Conservation (phyloP, 1,140 invertebrate species). For the Drosophila lacteicornis region DNA sequence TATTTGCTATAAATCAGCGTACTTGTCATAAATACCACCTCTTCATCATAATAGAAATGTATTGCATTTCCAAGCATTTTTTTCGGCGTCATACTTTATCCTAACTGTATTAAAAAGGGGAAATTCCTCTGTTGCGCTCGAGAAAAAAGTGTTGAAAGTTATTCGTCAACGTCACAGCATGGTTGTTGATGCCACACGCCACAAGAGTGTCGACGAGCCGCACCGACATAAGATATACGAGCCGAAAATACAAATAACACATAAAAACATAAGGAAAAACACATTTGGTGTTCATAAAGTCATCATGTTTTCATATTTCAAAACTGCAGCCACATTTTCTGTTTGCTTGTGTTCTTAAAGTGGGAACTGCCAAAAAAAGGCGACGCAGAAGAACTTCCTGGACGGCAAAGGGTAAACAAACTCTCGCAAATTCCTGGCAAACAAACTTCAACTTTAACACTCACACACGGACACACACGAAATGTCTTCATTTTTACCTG, state of each 20-base stretch:
- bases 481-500: slow-evolving; percentile 70
- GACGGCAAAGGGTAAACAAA: slow-evolving; percentile 57
- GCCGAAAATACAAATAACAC: slow-evolving; percentile 9
- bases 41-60: slow-evolving; percentile 39
- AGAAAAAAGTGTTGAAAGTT: slow-evolving; percentile 64
- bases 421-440: slow-evolving; percentile 48
- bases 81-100: slow-evolving; percentile 23
- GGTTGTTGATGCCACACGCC: slow-evolving; percentile 45
- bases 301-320: slow-evolving; percentile 74
- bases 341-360: slow-evolving; percentile 62
- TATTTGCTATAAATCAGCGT: slow-evolving; percentile 34
- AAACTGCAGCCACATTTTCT: slow-evolving; percentile 33
- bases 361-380: slow-evolving; percentile 47
- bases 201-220: slow-evolving; percentile 25
- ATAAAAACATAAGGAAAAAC: slow-evolving; percentile 16
- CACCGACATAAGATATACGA: slow-evolving; percentile 53
- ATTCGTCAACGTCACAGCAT: slow-evolving; percentile 68
- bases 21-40: slow-evolving; percentile 28
- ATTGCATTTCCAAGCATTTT: slow-evolving; percentile 35
- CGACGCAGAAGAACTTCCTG: slow-evolving; percentile 27
- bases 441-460: slow-evolving; percentile 58
- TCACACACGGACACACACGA: slow-evolving; percentile 32
- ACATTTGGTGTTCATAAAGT: slow-evolving; percentile 68
- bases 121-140: slow-evolving; percentile 11
- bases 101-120: slow-evolving; percentile 12